A percentile compares a stretch with the other conserved stretches of the same genome.
phyloP scores from a whole-genome alignment of 23 tunicate genomes.

The Corella eumyota region DNA sequence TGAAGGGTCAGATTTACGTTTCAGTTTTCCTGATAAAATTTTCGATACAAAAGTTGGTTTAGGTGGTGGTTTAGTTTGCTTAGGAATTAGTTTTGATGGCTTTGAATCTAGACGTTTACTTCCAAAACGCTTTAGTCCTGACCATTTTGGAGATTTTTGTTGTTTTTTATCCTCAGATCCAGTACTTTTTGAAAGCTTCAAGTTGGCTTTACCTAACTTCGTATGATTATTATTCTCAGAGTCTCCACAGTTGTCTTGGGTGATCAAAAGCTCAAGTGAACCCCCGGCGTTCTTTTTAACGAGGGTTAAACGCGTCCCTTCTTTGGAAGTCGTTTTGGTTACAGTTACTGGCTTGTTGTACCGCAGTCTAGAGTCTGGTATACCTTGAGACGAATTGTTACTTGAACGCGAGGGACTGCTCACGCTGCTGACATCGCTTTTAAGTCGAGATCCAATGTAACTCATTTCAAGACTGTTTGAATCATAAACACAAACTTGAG shows the following conservation, averaged over 20 bases:
- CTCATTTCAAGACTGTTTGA: conserved; percentile 74
- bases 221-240: too few relatives aligned
- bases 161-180: neutral
- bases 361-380: neutral
- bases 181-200: neutral
- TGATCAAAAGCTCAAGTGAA: conserved; percentile 65
- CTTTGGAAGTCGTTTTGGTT: conserved; percentile 39
- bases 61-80: too few relatives aligned
- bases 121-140: conserved; percentile 2
- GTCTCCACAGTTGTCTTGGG: conserved; percentile 11
- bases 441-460: conserved; percentile 29
- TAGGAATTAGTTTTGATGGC: too few relatives aligned
- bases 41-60: too few relatives aligned
- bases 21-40: too few relatives aligned
- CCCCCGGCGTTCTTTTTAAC: conserved; percentile 38
- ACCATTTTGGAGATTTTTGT: conserved; percentile 10
- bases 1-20: too few relatives aligned
- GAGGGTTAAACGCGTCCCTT: conserved; percentile 60
- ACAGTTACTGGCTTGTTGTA: conserved; percentile 9
- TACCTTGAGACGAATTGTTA: neutral
- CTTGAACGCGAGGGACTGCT: neutral
- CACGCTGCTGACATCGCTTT: neutral
- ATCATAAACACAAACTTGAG: conserved; percentile 55
- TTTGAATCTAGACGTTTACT: conserved; percentile 2
- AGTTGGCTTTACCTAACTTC: neutral